Base-by-base conservation (phyloP, 2,888 invertebrate genomes). In the Dyspetes luteomarginatus region DNA sequence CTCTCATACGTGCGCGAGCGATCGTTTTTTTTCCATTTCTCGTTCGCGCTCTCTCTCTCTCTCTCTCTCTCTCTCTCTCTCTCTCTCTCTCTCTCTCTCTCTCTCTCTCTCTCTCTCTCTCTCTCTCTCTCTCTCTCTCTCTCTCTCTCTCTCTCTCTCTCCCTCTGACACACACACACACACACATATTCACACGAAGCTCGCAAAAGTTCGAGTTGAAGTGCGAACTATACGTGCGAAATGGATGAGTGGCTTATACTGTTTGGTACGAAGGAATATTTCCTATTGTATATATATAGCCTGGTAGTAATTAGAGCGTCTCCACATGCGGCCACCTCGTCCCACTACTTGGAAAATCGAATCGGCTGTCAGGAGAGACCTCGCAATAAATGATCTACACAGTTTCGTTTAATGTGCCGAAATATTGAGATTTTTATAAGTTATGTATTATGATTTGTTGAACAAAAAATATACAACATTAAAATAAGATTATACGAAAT, bases 161-260 rank as follows among this genome's bases (percentile, higher is more conserved):
- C 45, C n/a, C n/a, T n/a, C n/a, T n/a, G n/a, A n/a, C n/a, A 50
- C 3, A 22, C 28, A n/a, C 41, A 15, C 73, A 45, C 36, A 12
- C 36, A 22, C 28, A 58, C 30, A 58, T 45, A 4, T 48, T 71
- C 69, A 71, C 78, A 75, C 77, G 56, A 50, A 58, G 43, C 74
- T 45, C 56, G 58, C 77, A 73, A 77, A 77, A 74, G 80, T 77
- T 76, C 76, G 73, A 80, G 77, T 80, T 69, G 80, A 79, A 36
- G 79, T 77, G 74, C 52, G 62, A 62, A 74, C 50, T 28, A 80
- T 71, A 78, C 75, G 78, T 69, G 78, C 67, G 67, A 75, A 75
- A 75, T 58, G 52, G 48, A 71, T 65, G 62, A 75, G 75, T 45
- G 69, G 15, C 62, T 55, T 52, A 58, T 45, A 52, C 24, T 26